These are phyloP conservation scores for Monomorium pharaonis DNA, from an alignment of 1,140 invertebrate species.

Conservation along the genomic window DNA sequence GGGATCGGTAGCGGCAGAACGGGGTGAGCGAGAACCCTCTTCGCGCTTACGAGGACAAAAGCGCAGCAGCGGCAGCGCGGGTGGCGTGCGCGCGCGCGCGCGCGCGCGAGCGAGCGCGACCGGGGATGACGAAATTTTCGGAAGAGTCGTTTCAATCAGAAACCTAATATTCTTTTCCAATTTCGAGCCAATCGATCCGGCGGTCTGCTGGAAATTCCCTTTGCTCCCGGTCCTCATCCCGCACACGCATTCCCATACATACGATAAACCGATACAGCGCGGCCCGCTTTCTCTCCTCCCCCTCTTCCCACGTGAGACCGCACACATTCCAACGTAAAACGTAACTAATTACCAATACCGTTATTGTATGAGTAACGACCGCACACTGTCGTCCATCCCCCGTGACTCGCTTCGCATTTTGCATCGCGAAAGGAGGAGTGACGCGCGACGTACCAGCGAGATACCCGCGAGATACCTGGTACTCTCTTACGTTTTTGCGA, in stretches of 20 bases:
- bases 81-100: background rate
- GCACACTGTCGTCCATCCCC: background rate
- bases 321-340: slow-evolving; percentile 63
- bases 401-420: background rate
- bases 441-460: background rate
- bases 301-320: slow-evolving; percentile 51
- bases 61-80: slow-evolving; percentile 46
- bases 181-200: slow-evolving; percentile 78
- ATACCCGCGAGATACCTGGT: background rate
- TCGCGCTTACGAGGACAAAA: slow-evolving; percentile 53
- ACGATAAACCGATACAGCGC: slow-evolving; percentile 68
- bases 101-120: background rate
- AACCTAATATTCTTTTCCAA: slow-evolving; percentile 79
- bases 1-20: background rate
- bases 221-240: slow-evolving; percentile 54
- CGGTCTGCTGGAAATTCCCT: slow-evolving; percentile 80
- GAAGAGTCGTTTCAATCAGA: slow-evolving; percentile 76
- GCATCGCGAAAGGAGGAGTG: background rate
- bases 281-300: slow-evolving; percentile 38
- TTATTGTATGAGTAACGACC: slow-evolving; percentile 69
- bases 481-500: slow-evolving; percentile 11
- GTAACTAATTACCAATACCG: slow-evolving; percentile 71
- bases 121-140: slow-evolving; percentile 67
- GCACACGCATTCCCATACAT: slow-evolving; percentile 66
- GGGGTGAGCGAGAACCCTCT: slow-evolving; percentile 33